phyloP scores from a whole-genome alignment of 2,797 vertebrate species.

The Ctenopoma multispine region DNA sequence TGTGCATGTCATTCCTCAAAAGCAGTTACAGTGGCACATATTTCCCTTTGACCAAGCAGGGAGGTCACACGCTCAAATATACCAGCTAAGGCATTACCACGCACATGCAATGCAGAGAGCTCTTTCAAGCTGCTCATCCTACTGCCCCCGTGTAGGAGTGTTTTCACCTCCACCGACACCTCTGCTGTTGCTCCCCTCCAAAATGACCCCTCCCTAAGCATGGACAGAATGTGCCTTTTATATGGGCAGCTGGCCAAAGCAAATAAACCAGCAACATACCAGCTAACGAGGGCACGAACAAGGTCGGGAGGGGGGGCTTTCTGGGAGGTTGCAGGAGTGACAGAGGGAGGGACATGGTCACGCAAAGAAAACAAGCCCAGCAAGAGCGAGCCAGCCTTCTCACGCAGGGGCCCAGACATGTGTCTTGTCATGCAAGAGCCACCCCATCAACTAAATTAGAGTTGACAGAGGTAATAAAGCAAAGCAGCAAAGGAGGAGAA shows the following conservation, averaged over 20 bases:
- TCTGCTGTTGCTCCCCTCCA: slow-evolving; percentile 47
- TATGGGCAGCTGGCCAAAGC: slow-evolving; percentile 79
- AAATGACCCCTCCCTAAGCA: slow-evolving; percentile 57
- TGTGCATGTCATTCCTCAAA: slow-evolving; percentile 75
- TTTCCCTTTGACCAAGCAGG: slow-evolving; percentile 67
- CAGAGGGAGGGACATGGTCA: slow-evolving; percentile 84
- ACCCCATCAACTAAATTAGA: slow-evolving; percentile 78
- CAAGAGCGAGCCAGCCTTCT: slow-evolving; percentile 79
- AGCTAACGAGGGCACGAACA: slow-evolving; percentile 81
- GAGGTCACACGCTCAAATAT: slow-evolving; percentile 56
- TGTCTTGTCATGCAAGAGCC: slow-evolving; percentile 82
- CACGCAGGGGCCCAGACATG: slow-evolving; percentile 84
- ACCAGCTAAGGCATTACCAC: slow-evolving; percentile 38
- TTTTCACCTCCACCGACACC: slow-evolving; percentile 42
- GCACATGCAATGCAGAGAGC: slow-evolving; percentile 42
- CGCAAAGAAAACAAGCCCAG: slow-evolving; percentile 83
- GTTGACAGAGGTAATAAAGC: slow-evolving; percentile 77
- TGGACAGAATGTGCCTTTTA: slow-evolving; percentile 76
- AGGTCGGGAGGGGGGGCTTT: slow-evolving; percentile 69
- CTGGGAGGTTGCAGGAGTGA: slow-evolving; percentile 78
- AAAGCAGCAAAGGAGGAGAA: slow-evolving; percentile 53
- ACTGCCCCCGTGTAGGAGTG: slow-evolving; percentile 4
- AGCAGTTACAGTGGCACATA: slow-evolving; percentile 56
- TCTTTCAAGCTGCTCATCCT: slow-evolving; percentile 40
- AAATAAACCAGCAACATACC: slow-evolving; percentile 83